Base-by-base conservation (phyloP, 2,797 vertebrate species). In the Eidolon dupreanum region DNA sequence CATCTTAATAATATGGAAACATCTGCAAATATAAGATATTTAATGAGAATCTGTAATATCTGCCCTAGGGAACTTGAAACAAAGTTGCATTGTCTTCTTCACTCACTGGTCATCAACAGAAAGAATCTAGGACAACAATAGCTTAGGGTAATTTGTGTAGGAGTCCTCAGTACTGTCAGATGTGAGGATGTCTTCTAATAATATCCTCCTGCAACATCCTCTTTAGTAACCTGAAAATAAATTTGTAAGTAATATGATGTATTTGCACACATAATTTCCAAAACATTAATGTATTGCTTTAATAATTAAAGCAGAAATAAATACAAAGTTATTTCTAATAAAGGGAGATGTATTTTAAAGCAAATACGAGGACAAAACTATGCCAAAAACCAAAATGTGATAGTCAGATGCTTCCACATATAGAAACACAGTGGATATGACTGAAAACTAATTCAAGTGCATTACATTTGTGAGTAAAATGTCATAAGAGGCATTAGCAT, bases 141-240 rank as follows among this genome's bases (percentile, higher is more conserved):
- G 28, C 22, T 91, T 65, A 38, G 6, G n/a, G n/a, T 61, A 63
- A 61, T 86, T 65, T 93, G 20, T 46, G 68, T 31, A 26, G 33
- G 38, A 83, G 13, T 55, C 31, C 7, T 87, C 63, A 24, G 6
- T 82, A 8, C 31, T 65, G 38, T 77, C 59, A 49, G 36, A 63
- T 88, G 57, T 41, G 75, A 70, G 38, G 4, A 13, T 33, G 3
- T 10, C 90, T 71, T 38, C n/a, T 82, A 51, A 61, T 51, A 71
- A 8, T 73, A 38, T 11, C 41, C 26, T 16, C 41, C 19, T 51
- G 43, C 11, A 65, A 49, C 12, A 65, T n/a, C 13, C 17, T 93
- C 38, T 19, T 59, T 93, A 95, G 36, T 57, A 94, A 81, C 0
- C 33, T 71, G 51, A 65, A 96, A 71, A 82, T 49, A 73, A 93